Evolutionary conservation across 2,888 invertebrate genomes (phyloP).

Genomic region (Exocentrus adspersus): DNA sequence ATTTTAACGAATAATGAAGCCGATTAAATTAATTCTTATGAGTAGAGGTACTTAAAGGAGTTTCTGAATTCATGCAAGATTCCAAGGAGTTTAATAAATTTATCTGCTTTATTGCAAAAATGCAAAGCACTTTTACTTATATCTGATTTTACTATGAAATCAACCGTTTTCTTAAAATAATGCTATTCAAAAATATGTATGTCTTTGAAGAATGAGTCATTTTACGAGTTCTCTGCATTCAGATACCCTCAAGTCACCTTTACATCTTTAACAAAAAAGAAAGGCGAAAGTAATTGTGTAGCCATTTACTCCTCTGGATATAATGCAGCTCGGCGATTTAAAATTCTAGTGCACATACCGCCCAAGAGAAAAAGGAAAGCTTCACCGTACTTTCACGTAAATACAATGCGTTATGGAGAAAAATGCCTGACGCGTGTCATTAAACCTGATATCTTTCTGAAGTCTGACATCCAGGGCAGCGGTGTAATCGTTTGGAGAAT

Average conservation of each 20-base stretch:
- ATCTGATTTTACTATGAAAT: no score
- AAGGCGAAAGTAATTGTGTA: neutral
- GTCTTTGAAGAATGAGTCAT: no score
- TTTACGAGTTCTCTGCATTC: no score
- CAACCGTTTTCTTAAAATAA: no score
- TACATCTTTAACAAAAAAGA: neutral
- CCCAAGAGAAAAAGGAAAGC: neutral
- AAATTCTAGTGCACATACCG: slow-evolving; percentile 1
- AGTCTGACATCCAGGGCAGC: neutral
- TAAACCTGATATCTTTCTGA: neutral
- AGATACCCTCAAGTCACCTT: no score
- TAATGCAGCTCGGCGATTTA: neutral
- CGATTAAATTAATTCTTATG: slow-evolving; percentile 38
- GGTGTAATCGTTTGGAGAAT: slow-evolving; percentile 3
- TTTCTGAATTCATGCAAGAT: slow-evolving; percentile 2
- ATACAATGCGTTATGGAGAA: neutral
- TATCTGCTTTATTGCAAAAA: no score
- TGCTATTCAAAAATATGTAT: no score
- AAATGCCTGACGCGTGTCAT: slow-evolving; percentile 1
- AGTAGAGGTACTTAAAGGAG: slow-evolving; percentile 23
- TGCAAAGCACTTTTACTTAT: no score
- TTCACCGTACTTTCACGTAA: slow-evolving; percentile 1
- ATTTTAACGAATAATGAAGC: slow-evolving; percentile 46
- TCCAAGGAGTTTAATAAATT: slow-evolving; percentile 25
- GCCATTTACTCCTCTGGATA: neutral